phyloP scores from a whole-genome alignment of 1,140 invertebrate genomes.

The Heliconius eleuchia region DNA sequence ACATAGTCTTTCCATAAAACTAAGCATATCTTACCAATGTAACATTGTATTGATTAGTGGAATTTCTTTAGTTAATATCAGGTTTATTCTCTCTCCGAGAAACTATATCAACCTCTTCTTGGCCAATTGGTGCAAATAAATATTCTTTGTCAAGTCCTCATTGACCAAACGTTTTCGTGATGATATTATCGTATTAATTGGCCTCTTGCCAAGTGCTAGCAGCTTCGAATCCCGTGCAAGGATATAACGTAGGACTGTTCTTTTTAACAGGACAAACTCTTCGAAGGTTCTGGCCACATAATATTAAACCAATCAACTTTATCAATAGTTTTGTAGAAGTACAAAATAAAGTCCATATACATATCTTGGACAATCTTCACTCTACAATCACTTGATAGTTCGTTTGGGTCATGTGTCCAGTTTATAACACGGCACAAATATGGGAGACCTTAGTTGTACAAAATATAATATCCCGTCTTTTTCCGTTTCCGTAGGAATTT shows the following conservation, averaged over 20 bases:
- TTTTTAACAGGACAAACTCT: constrained; percentile 62
- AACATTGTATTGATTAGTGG: background rate
- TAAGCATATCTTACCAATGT: constrained; percentile 1
- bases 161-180: constrained; percentile 50
- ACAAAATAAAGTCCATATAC: background rate
- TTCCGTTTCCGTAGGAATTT: too few species aligned
- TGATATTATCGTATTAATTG: constrained; percentile 65
- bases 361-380: background rate
- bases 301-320: background rate
- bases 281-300: constrained; percentile 68
- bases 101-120: background rate
- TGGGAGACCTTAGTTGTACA: too few species aligned
- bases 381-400: background rate
- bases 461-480: too few species aligned
- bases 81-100: background rate
- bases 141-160: constrained; percentile 66
- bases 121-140: constrained; percentile 44
- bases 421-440: background rate
- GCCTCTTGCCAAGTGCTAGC: constrained; percentile 58
- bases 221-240: constrained; percentile 59
- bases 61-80: background rate
- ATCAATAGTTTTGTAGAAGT: background rate
- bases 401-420: background rate
- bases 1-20: background rate
- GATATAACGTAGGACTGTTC: constrained; percentile 57